phyloP scores from a whole-genome alignment of 2,888 invertebrate genomes.

The Eristalis arbustorum region DNA sequence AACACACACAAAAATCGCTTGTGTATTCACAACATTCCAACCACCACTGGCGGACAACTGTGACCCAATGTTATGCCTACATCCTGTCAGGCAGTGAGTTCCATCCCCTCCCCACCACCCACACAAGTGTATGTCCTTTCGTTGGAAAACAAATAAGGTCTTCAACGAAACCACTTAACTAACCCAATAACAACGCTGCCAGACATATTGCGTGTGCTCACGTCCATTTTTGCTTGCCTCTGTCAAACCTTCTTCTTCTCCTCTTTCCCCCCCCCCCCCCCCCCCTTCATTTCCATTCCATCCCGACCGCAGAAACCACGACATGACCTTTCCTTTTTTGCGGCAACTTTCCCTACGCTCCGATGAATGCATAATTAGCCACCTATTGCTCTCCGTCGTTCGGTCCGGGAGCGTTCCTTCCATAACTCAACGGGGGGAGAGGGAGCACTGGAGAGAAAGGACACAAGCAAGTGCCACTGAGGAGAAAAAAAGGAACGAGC shows the following conservation, averaged over 20 bases:
- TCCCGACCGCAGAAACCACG: background rate
- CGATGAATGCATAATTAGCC: constrained; percentile 52
- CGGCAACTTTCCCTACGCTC: constrained; percentile 10
- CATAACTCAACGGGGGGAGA: background rate
- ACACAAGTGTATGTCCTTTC: background rate
- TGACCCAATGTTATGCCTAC: background rate
- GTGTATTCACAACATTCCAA: background rate
- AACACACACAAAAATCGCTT: too few species aligned
- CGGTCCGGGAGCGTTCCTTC: background rate
- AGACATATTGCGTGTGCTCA: constrained; percentile 30
- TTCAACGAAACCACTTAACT: background rate
- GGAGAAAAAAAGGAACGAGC: background rate
- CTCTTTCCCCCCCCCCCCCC: background rate
- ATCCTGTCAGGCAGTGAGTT: background rate
- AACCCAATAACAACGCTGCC: background rate
- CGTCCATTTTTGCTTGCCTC: background rate
- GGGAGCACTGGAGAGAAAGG: background rate
- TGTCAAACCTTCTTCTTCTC: background rate
- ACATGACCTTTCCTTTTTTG: constrained; percentile 10
- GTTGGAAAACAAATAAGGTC: background rate
- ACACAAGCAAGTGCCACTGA: background rate
- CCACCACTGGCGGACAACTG: background rate
- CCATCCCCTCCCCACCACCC: background rate
- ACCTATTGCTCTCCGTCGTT: constrained; percentile 7
- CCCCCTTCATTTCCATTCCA: background rate